phyloP scores from a whole-genome alignment of 2,797 vertebrate genomes.

The Lacerta viridis region DNA sequence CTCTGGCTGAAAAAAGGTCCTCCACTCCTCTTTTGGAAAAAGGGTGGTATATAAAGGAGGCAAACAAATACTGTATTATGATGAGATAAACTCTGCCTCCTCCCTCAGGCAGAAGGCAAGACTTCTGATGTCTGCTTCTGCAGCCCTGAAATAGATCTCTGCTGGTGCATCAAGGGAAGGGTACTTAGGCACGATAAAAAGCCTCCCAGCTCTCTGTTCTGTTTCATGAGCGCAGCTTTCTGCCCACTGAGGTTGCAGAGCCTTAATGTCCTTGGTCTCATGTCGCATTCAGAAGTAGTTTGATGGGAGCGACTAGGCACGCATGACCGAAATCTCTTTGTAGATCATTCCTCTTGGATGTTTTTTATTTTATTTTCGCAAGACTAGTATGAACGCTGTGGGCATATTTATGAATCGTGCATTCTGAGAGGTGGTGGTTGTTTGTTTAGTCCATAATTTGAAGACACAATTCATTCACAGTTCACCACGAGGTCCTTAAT shows the following conservation, averaged over 20 bases:
- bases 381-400: background rate
- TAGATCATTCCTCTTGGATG: background rate
- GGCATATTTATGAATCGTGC: background rate
- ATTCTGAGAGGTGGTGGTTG: background rate
- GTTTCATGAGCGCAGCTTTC: background rate
- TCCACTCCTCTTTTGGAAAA: background rate
- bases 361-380: background rate
- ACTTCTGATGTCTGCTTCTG: background rate
- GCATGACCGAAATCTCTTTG: background rate
- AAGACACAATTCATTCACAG: background rate
- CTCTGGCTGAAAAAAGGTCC: background rate
- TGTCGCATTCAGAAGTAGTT: background rate
- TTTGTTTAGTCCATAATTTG: background rate
- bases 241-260: background rate
- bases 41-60: background rate
- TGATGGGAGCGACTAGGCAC: background rate
- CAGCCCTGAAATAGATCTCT: background rate
- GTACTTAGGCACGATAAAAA: background rate
- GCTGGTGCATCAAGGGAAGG: background rate
- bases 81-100: background rate
- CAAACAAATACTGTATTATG: background rate
- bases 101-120: background rate
- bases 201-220: background rate
- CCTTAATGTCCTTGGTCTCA: conserved; percentile 6
- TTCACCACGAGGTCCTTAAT: background rate